A percentile compares a stretch with the other conserved stretches of the same genome.
These are phyloP conservation scores for Salpingus planirostris DNA, from an alignment of 2,888 invertebrate genomes.

Conservation along the genomic window DNA sequence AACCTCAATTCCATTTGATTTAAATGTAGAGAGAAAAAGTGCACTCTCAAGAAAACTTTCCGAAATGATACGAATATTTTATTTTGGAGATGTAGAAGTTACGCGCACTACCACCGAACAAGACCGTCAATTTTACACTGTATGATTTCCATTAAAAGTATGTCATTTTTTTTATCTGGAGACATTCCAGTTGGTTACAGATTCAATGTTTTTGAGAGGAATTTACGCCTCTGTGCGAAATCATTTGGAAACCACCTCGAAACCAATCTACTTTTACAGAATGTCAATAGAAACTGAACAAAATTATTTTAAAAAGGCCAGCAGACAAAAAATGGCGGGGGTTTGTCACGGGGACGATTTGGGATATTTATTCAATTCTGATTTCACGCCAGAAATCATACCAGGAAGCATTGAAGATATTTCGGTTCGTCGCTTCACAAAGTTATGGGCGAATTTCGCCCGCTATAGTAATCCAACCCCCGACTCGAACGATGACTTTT, in stretches of 20 bases:
- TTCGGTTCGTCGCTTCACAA: slow-evolving; percentile 22
- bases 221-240: slow-evolving; percentile 21
- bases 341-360: slow-evolving; percentile 26
- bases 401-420: slow-evolving; percentile 18
- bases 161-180: too few species aligned
- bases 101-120: slow-evolving; percentile 2
- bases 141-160: too few species aligned
- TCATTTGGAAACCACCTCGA: slow-evolving; percentile 22
- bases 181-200: slow-evolving; percentile 26
- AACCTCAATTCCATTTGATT: slow-evolving; percentile 20
- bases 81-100: slow-evolving; percentile 24
- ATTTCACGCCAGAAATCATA: slow-evolving; percentile 14
- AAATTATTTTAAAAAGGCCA: slow-evolving; percentile 16
- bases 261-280: slow-evolving; percentile 31
- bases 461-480: slow-evolving; percentile 29
- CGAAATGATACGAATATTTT: slow-evolving; percentile 25
- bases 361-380: slow-evolving; percentile 23
- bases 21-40: slow-evolving; percentile 24
- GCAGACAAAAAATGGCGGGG: slow-evolving; percentile 8
- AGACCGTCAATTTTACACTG: slow-evolving; percentile 7
- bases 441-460: slow-evolving; percentile 35
- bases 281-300: slow-evolving; percentile 25
- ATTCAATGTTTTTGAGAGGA: slow-evolving; percentile 20
- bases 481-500: slow-evolving; percentile 16
- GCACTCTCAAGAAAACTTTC: slow-evolving; percentile 8